A percentile compares a stretch with the other conserved stretches of the same genome.
These are phyloP conservation scores for Pachyramphus minor DNA, from an alignment of 2,113 vertebrate genomes.

Conservation along the genomic window DNA sequence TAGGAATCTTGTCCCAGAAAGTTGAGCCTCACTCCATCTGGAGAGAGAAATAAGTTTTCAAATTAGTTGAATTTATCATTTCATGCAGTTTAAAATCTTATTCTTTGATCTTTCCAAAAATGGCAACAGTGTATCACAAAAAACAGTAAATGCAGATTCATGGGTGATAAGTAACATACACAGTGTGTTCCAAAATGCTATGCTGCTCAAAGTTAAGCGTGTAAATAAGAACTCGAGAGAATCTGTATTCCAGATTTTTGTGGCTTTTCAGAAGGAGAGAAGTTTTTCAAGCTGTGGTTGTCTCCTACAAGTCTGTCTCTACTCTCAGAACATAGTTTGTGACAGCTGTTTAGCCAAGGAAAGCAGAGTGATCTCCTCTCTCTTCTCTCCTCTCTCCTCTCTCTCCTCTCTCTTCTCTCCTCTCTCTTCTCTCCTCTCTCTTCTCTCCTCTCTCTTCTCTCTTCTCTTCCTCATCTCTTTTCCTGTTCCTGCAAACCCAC, in stretches of 20 bases:
- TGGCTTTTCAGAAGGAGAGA: not conserved
- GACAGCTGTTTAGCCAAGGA: not conserved
- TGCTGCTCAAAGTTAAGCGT: not conserved
- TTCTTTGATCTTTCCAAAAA: not conserved
- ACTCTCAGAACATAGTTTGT: not conserved
- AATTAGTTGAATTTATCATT: not conserved
- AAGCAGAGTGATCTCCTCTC: not conserved
- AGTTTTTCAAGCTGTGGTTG: not conserved
- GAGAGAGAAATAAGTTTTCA: not conserved
- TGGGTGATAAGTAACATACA: not conserved
- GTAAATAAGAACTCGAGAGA: not conserved
- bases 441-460: too few relatives aligned
- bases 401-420: too few relatives aligned
- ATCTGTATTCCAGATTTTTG: not conserved
- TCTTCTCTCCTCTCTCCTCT: too few relatives aligned
- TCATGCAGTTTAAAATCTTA: not conserved
- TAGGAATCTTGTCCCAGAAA: not conserved
- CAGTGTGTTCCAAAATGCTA: not conserved
- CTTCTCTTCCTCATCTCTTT: not conserved
- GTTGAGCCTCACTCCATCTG: not conserved
- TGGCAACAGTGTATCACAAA: not conserved
- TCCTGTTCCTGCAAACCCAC: not conserved
- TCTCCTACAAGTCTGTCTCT: not conserved
- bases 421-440: not conserved
- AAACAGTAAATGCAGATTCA: not conserved